These are phyloP conservation scores for Temnothorax ravouxi DNA, from an alignment of 2,888 invertebrate genomes.

Conservation along the genomic window DNA sequence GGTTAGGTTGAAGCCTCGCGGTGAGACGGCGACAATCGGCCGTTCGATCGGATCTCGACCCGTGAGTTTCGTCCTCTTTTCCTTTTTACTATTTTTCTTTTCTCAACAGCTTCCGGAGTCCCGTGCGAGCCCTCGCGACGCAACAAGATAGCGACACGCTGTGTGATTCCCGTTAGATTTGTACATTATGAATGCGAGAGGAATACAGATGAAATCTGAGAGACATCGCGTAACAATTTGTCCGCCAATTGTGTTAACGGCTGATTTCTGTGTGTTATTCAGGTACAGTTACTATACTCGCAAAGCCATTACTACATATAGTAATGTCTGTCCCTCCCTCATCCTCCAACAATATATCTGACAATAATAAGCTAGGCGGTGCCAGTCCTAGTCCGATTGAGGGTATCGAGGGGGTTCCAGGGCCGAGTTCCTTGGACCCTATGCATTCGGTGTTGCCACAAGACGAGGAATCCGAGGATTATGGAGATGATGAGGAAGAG, in stretches of 20 bases:
- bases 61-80: neutral
- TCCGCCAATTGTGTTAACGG: neutral
- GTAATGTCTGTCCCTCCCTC: slow-evolving; percentile 85
- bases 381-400: slow-evolving; percentile 85
- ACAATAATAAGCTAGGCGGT: slow-evolving; percentile 82
- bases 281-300: slow-evolving; percentile 56
- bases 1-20: slow-evolving; percentile 64
- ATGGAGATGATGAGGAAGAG: slow-evolving; percentile 83
- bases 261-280: slow-evolving; percentile 27
- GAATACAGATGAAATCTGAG: neutral
- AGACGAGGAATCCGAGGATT: slow-evolving; percentile 82
- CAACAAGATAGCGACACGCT: neutral
- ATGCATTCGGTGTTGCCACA: slow-evolving; percentile 75
- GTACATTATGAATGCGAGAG: neutral
- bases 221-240: neutral
- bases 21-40: neutral
- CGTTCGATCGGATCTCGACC: neutral
- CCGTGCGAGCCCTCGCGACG: neutral
- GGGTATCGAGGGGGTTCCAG: slow-evolving; percentile 82
- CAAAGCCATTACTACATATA: slow-evolving; percentile 65
- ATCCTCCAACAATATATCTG: slow-evolving; percentile 82
- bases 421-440: slow-evolving; percentile 82
- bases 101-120: neutral
- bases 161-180: neutral
- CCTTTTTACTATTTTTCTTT: neutral